Percentiles rank a stretch among this genome's conserved stretches.
Evolutionary conservation across 2,888 invertebrate genomes (phyloP).

Genomic region (Meghimatium bilineatum): DNA sequence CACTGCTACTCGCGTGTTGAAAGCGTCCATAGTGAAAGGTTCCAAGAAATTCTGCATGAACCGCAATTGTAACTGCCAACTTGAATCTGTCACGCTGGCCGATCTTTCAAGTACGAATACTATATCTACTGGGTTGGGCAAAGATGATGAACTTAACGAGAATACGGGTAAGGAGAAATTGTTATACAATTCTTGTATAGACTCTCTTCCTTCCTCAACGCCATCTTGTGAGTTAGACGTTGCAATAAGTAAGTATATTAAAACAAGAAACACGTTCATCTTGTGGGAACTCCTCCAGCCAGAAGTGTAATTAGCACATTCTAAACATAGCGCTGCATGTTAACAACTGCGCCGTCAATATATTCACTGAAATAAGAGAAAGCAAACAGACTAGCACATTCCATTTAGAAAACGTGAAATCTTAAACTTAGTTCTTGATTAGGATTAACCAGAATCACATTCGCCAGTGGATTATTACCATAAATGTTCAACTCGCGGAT

Average conservation of each 20-base stretch:
- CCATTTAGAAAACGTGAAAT: too few species aligned
- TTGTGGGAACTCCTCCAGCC: too few species aligned
- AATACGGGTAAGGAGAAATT: not conserved
- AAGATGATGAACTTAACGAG: not conserved
- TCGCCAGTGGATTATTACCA: too few species aligned
- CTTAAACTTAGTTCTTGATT: too few species aligned
- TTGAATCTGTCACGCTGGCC: constrained; percentile 54
- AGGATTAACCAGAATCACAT: too few species aligned
- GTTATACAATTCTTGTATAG: constrained; percentile 22
- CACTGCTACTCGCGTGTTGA: constrained; percentile 63
- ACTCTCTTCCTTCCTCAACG: constrained; percentile 10
- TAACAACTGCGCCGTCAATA: too few species aligned
- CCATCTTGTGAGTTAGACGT: not conserved
- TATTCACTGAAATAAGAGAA: too few species aligned
- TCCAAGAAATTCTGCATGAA: constrained; percentile 60
- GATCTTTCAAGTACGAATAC: constrained; percentile 63
- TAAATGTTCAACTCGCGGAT: too few species aligned
- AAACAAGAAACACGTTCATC: not conserved
- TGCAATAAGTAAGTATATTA: too few species aligned
- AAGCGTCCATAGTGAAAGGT: constrained; percentile 60
- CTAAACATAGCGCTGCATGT: too few species aligned
- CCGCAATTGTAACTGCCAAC: constrained; percentile 59
- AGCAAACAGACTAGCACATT: too few species aligned
- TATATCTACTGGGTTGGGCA: constrained; percentile 55
- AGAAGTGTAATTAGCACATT: too few species aligned